Conservation (phyloP, 2,113 vertebrate species). For the Lichenostomus cassidix region DNA sequence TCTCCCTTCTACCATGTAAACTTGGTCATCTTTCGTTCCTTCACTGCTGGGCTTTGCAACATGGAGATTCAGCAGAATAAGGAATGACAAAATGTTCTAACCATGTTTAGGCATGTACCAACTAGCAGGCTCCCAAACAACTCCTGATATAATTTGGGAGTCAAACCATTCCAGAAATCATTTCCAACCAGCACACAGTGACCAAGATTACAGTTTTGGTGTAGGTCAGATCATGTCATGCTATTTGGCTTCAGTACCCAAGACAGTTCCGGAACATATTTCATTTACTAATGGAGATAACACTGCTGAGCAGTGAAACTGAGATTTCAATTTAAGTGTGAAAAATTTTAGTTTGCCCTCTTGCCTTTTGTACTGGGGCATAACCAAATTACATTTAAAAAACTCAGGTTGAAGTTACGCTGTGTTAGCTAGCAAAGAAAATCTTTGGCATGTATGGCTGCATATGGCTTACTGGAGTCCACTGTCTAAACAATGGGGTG, state of each 20-base stretch:
- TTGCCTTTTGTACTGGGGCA: background rate
- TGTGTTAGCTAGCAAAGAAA: background rate
- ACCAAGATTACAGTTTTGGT: background rate
- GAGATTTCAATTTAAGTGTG: background rate
- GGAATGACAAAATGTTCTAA: background rate
- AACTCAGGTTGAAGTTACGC: background rate
- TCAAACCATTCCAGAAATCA: background rate
- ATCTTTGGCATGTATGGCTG: background rate
- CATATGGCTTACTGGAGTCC: background rate
- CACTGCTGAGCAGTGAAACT: background rate
- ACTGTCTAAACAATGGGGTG: background rate
- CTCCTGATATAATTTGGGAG: background rate
- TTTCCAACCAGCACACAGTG: background rate
- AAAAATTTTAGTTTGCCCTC: background rate
- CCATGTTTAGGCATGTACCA: background rate
- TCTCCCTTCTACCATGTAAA: background rate
- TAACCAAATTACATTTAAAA: background rate
- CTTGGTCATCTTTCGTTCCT: background rate
- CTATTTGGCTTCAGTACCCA: background rate
- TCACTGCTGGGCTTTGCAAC: background rate
- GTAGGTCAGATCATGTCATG: background rate
- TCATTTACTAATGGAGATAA: background rate
- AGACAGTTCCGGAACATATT: background rate
- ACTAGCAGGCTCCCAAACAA: background rate
- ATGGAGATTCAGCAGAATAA: background rate